Evolutionary conservation across 2,113 vertebrate genomes (phyloP), one percentile per base, ranked within the genome.

Genomic region (Tragelaphus buxtoni): DNA sequence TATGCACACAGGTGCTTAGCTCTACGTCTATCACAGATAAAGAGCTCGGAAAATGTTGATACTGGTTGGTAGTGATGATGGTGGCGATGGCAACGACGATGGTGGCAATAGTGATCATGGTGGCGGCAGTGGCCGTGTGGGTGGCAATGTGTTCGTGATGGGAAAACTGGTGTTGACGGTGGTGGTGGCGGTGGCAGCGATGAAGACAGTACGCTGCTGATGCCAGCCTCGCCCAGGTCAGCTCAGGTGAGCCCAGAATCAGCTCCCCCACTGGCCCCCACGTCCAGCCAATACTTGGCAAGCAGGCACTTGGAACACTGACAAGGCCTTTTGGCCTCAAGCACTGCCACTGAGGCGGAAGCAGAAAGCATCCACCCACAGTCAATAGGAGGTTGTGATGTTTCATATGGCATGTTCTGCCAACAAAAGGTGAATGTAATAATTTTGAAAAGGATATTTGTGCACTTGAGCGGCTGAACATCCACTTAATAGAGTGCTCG

Each of bases 391-490:
- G 80, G 77, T 0, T 81, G 39, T 65, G 76, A 10, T 24, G 84
- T 60, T 84, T 81, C 35, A 0, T 2, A 16, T 49, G 95, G 90
- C 93, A 35, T 95, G 96, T 95, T 94, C 97, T 72, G 76, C 97
- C 97, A 97, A 90, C 97, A 95, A 90, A 91, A 88, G 90, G 93
- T 95, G 96, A 97, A 88, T 6, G 9, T 88, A 85, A 82, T 97
- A 92, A 98, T 96, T 97, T 90, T 94, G 91, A 95, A 97, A 92
- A 65, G 92, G 84, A 86, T 95, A 85, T 95, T 81, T 97, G 96
- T 72, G n/a, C 86, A 90, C 83, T 81, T 61, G 90, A 96, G 90
- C 30, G 81, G 35, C 87, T 30, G 91, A 85, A 60, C 91, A 96
- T 51, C 91, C 97, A 72, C 89, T 96, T 92, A 95, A 93, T 47